Evolutionary conservation across 2,797 vertebrate genomes (phyloP).

Genomic region (Fratercula arctica): DNA sequence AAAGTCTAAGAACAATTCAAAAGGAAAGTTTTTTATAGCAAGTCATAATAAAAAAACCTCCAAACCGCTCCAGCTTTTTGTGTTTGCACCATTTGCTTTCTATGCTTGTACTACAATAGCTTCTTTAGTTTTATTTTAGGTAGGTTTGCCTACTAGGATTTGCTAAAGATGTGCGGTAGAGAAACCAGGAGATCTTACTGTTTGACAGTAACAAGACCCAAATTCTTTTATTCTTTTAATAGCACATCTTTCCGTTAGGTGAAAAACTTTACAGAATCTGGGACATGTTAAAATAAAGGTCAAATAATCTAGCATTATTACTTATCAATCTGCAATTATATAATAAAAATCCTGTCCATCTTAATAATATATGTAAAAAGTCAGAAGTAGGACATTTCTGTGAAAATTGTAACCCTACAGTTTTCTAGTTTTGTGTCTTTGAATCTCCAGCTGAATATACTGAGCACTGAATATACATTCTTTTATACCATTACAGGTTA

Average conservation of each 20-base stretch:
- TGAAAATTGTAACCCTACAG: background rate
- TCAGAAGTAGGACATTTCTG: background rate
- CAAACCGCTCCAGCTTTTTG: background rate
- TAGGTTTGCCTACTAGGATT: background rate
- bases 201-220: background rate
- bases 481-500: background rate
- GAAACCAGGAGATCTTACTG: background rate
- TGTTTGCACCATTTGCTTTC: background rate
- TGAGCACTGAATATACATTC: background rate
- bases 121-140: background rate
- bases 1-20: background rate
- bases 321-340: background rate
- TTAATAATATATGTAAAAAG: background rate
- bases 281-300: background rate
- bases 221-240: background rate
- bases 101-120: background rate
- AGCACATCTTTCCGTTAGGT: background rate
- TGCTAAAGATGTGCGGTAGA: background rate
- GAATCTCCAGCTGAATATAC: background rate
- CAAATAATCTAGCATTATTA: background rate
- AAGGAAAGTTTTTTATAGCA: background rate
- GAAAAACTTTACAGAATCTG: background rate
- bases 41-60: background rate
- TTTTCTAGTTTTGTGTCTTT: background rate
- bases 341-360: background rate